Evolutionary conservation across 2,888 invertebrate species (phyloP).

Genomic region (Nomada ferruginata): DNA sequence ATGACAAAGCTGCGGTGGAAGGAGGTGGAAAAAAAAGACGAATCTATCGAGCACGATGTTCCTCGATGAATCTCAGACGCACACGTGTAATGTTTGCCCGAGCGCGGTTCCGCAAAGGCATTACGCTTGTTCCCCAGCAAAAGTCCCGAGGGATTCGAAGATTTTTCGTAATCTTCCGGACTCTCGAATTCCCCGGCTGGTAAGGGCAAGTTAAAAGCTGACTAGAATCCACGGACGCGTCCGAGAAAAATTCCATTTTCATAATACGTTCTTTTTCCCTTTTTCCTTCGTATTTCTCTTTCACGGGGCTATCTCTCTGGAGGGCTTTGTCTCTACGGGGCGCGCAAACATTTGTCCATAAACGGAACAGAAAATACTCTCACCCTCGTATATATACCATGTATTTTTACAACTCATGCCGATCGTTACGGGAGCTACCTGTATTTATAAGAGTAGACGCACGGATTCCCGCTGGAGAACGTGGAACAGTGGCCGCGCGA

Average conservation of each 20-base stretch:
- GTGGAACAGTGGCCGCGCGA: slow-evolving; percentile 15
- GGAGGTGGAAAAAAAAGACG: slow-evolving; percentile 1
- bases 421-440: slow-evolving; percentile 32
- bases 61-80: slow-evolving; percentile 15
- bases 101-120: background rate
- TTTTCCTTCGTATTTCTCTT: slow-evolving; percentile 8
- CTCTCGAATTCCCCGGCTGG: background rate
- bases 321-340: slow-evolving; percentile 4
- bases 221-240: slow-evolving; percentile 32
- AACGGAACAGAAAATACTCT: slow-evolving; percentile 37
- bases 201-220: slow-evolving; percentile 22
- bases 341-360: slow-evolving; percentile 53
- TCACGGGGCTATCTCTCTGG: slow-evolving; percentile 14
- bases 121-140: background rate
- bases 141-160: slow-evolving; percentile 30
- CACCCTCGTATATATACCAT: slow-evolving; percentile 32
- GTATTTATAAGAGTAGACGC: slow-evolving; percentile 34
- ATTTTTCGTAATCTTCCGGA: slow-evolving; percentile 35
- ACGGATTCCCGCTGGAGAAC: slow-evolving; percentile 2
- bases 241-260: slow-evolving; percentile 53
- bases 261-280: slow-evolving; percentile 31
- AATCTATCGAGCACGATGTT: slow-evolving; percentile 13
- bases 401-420: slow-evolving; percentile 40
- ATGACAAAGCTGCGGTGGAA: slow-evolving; percentile 9
- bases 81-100: background rate